These are phyloP conservation scores for Drosophila greeni DNA, from an alignment of 2,888 invertebrate species.

Conservation along the genomic window DNA sequence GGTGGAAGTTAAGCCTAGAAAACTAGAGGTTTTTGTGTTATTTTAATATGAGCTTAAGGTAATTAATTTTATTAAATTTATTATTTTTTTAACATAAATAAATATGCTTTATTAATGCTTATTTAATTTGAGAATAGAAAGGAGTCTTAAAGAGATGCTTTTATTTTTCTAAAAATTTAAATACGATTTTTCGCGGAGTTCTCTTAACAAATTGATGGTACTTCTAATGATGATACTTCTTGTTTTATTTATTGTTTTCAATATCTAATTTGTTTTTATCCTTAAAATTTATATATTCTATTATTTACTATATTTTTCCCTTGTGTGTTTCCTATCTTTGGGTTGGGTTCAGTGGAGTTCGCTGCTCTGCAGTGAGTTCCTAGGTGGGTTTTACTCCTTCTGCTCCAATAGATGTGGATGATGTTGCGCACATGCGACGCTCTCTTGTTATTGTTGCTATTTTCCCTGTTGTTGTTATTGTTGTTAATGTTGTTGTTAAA, in stretches of 20 bases:
- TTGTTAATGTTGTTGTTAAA: neutral
- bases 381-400: conserved; percentile 67
- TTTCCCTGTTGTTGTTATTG: conserved; percentile 19
- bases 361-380: conserved; percentile 47
- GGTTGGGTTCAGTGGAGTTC: conserved; percentile 39
- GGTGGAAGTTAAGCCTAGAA: neutral
- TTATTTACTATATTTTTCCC: neutral
- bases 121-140: neutral
- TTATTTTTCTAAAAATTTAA: neutral
- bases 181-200: neutral
- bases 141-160: neutral
- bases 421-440: conserved; percentile 59
- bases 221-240: too few species aligned
- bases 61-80: neutral
- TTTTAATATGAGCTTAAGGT: neutral
- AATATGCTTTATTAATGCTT: neutral
- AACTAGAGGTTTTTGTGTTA: accelerated
- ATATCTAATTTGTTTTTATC: too few species aligned
- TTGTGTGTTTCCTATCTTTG: conserved; percentile 8
- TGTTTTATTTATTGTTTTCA: neutral
- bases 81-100: neutral
- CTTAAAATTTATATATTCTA: neutral
- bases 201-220: neutral
- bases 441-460: conserved; percentile 46
- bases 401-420: conserved; percentile 70